These are phyloP conservation scores for Muscicapa adusta DNA, from an alignment of 2,113 vertebrate species.

Conservation along the genomic window DNA sequence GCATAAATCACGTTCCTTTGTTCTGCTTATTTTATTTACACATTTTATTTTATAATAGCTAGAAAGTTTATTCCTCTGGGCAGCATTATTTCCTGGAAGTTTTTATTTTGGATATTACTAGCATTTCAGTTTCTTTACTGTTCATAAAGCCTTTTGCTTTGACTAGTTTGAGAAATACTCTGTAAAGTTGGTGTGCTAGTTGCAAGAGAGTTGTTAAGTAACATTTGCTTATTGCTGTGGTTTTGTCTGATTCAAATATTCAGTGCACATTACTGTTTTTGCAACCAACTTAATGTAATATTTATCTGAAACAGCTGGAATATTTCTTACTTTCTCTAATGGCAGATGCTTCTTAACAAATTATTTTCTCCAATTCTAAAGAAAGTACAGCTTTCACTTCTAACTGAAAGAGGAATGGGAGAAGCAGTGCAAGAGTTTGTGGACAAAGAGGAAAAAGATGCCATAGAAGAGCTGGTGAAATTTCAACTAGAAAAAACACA, in stretches of 20 bases:
- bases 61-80: neutral
- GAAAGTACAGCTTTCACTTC: constrained; percentile 91
- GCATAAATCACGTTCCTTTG: neutral
- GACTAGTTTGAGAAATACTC: neutral
- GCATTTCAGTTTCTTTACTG: neutral
- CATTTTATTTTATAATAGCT: neutral
- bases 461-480: constrained; percentile 93
- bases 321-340: neutral
- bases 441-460: constrained; percentile 95
- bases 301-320: neutral
- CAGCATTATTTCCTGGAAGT: neutral
- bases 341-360: neutral
- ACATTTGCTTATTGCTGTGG: neutral
- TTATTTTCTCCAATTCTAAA: constrained; percentile 29
- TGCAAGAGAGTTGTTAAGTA: neutral
- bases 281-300: neutral
- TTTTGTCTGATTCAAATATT: neutral
- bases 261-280: neutral
- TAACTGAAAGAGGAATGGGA: constrained; percentile 95
- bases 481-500: constrained; percentile 96
- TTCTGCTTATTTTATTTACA: neutral
- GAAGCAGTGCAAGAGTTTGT: constrained; percentile 98
- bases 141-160: neutral
- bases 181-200: neutral
- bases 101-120: neutral